Evolutionary conservation across 2,113 vertebrate genomes (phyloP).

Genomic region (Thunnus maccoyii): DNA sequence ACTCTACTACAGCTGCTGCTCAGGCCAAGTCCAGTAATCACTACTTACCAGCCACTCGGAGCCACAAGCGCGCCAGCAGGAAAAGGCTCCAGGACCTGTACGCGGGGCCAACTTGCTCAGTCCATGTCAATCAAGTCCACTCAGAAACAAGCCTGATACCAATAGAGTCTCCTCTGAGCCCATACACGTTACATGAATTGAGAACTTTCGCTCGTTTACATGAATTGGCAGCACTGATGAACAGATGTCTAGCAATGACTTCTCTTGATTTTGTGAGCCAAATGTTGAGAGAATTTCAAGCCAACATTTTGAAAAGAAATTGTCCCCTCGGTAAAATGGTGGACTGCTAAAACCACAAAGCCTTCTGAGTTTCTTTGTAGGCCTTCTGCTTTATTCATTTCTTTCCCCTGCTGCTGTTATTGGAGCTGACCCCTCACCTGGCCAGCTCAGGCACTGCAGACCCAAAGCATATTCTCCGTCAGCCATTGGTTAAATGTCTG

Average conservation of each 20-base stretch:
- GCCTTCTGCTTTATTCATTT: constrained; percentile 61
- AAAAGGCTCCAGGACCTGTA: constrained; percentile 32
- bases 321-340: constrained; percentile 57
- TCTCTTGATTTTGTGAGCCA: constrained; percentile 37
- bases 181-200: constrained; percentile 31
- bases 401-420: constrained; percentile 40
- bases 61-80: constrained; percentile 57
- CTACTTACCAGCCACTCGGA: constrained; percentile 68
- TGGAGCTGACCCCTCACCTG: constrained; percentile 61
- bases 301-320: constrained; percentile 65
- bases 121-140: constrained; percentile 59
- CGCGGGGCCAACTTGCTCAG: constrained; percentile 33
- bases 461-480: not conserved
- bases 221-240: constrained; percentile 34
- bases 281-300: constrained; percentile 43
- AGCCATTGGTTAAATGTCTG: constrained; percentile 25
- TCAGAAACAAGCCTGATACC: constrained; percentile 48
- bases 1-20: constrained; percentile 58
- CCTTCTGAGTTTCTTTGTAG: constrained; percentile 35
- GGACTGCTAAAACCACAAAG: constrained; percentile 63
- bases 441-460: not conserved
- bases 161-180: constrained; percentile 32
- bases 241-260: constrained; percentile 46
- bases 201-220: constrained; percentile 42
- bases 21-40: constrained; percentile 72